Conservation (phyloP, 2,113 vertebrate species). For the Hyperopisus bebe region DNA sequence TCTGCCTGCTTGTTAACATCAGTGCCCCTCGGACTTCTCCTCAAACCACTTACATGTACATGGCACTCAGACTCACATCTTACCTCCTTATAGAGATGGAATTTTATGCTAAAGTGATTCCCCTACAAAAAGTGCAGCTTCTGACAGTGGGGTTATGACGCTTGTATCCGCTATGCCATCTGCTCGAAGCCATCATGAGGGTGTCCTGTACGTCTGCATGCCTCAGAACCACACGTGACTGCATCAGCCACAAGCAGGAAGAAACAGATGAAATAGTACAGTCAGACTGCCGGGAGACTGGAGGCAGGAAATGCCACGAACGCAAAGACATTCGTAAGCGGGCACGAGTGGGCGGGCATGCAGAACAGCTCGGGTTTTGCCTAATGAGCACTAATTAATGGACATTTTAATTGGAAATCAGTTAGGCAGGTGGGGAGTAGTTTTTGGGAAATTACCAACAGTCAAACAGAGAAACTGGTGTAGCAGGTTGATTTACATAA, state of each 20-base stretch:
- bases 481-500: not conserved
- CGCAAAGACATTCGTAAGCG: not conserved
- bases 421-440: not conserved
- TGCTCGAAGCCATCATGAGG: not conserved
- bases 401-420: conserved; percentile 4
- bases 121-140: not conserved
- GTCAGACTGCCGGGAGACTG: not conserved
- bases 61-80: not conserved
- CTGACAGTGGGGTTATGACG: not conserved
- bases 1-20: not conserved
- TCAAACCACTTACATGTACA: not conserved
- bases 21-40: too few species aligned
- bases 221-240: not conserved
- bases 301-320: not conserved
- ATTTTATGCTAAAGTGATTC: not conserved
- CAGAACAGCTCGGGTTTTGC: not conserved
- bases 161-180: not conserved
- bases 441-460: not conserved
- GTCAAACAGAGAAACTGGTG: not conserved
- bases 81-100: not conserved
- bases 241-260: not conserved
- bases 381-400: not conserved
- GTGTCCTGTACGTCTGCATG: not conserved
- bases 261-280: not conserved
- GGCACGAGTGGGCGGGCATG: not conserved